A percentile compares a stretch with the other conserved stretches of the same genome.
phyloP scores from a whole-genome alignment of 2,888 invertebrate species.

The Agonum fuliginosum region DNA sequence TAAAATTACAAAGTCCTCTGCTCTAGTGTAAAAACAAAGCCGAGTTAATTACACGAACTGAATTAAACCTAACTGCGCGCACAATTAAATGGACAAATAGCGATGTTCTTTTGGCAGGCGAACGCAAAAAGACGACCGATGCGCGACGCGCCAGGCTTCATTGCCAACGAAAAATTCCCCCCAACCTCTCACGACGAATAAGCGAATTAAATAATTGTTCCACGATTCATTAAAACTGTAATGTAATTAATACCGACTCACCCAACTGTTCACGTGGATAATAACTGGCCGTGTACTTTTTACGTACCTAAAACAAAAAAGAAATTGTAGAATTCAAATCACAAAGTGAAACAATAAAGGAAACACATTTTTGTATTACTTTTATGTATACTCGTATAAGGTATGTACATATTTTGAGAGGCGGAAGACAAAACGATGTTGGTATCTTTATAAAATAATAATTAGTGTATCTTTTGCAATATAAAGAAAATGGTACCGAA shows the following conservation, averaged over 20 bases:
- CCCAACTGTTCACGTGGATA: slow-evolving; percentile 30
- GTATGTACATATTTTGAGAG: too few species aligned
- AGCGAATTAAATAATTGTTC: slow-evolving; percentile 41
- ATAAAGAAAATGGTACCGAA: too few species aligned
- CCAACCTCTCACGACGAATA: slow-evolving; percentile 1
- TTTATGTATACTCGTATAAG: too few species aligned
- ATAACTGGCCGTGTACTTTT: slow-evolving; percentile 9
- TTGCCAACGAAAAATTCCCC: slow-evolving; percentile 32
- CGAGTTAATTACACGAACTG: slow-evolving; percentile 51
- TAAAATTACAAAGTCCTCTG: slow-evolving; percentile 47
- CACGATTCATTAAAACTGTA: slow-evolving; percentile 28
- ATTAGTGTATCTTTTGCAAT: too few species aligned
- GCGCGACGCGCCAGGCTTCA: too few species aligned
- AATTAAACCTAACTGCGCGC: slow-evolving; percentile 48
- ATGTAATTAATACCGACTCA: slow-evolving; percentile 29
- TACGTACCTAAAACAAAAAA: slow-evolving; percentile 24
- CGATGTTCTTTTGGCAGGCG: slow-evolving; percentile 43
- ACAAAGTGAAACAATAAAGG: too few species aligned
- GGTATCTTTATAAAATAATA: too few species aligned
- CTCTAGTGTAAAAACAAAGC: slow-evolving; percentile 51
- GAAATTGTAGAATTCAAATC: not conserved
- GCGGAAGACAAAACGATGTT: too few species aligned
- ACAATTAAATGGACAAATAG: slow-evolving; percentile 55
- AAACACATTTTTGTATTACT: too few species aligned
- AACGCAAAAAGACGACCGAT: slow-evolving; percentile 36